Evolutionary conservation across 1,140 invertebrate species (phyloP).

Genomic region (honey bee (Apis mellifera)): DNA sequence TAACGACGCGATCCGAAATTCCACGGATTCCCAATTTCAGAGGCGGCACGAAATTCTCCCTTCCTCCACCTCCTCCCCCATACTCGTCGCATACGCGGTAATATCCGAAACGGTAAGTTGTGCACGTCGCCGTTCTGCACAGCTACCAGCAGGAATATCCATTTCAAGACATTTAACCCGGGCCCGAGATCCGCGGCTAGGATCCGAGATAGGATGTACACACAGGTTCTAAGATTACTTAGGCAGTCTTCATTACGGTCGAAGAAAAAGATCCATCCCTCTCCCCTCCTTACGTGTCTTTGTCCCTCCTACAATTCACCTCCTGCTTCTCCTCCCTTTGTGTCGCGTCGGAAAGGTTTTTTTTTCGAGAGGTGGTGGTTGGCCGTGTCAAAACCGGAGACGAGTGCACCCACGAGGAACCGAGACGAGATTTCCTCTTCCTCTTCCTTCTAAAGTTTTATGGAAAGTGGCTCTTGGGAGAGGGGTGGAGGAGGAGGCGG

Average conservation of each 20-base stretch:
- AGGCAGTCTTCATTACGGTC: constrained; percentile 72
- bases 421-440: constrained; percentile 62
- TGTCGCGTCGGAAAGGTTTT: constrained; percentile 50
- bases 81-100: constrained; percentile 59
- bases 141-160: constrained; percentile 71
- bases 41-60: constrained; percentile 62
- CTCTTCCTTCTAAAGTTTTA: constrained; percentile 49
- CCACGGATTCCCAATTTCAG: background rate
- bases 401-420: constrained; percentile 58
- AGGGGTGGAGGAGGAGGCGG: no score
- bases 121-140: constrained; percentile 63
- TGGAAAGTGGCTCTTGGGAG: constrained; percentile 27
- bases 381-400: constrained; percentile 61
- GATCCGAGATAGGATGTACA: constrained; percentile 61
- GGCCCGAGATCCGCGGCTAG: constrained; percentile 66
- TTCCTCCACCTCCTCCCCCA: no score
- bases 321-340: constrained; percentile 45
- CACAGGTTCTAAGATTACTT: constrained; percentile 76
- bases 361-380: constrained; percentile 43
- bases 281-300: constrained; percentile 11
- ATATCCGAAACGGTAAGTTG: constrained; percentile 77
- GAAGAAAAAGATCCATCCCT: constrained; percentile 56
- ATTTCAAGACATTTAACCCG: constrained; percentile 78
- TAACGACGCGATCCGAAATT: constrained; percentile 14
- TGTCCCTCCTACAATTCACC: constrained; percentile 3